Evolutionary conservation across 2,797 vertebrate genomes (phyloP), one percentile per base, ranked within the genome.

Genomic region (Anabas testudineus): DNA sequence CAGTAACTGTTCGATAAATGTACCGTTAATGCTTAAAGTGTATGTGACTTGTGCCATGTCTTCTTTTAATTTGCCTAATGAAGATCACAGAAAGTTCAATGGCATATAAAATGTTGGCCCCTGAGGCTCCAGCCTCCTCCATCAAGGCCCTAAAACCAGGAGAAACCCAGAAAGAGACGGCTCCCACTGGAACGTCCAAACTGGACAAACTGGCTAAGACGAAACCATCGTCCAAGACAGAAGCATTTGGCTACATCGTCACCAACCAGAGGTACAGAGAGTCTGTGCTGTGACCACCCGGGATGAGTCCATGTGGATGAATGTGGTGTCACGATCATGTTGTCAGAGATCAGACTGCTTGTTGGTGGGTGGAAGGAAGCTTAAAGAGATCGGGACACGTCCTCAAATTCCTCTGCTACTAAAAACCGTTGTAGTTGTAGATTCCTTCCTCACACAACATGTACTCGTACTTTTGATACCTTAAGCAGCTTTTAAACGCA

Each of bases 161-260:
- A 1, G 72, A 18, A 7, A 36, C 52, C 36, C 71, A 41, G 52
- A 76, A 63, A 24, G 73, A 78, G 4, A 5, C 30, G 19, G 12
- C 26, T 22, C 55, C 86, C 21, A 15, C 61, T 0, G 37, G 3
- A 1, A 24, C 28, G 0, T 37, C 37, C 3, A 32, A 36, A 28
- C 76, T 5, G 36, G 72, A 22, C 54, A 69, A 61, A 51, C 47
- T 2, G 63, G 82, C 34, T 32, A 56, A 43, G 57, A 69, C 60
- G 14, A 24, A 68, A 21, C 13, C 59, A 2, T 22, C 0, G 1
- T 19, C 10, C 5, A 42, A 66, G 72, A 24, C 78, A 0, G 94
- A 96, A 1, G 93, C 95, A 61, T 96, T 95, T 0, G 95, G 95
- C 80, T 97, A 96, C 92, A 94, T 97, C 30, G 53, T 97, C 78